Evolutionary conservation across 2,797 vertebrate genomes (phyloP), one percentile per base, ranked within the genome.

Genomic region (Pteropus rufus): DNA sequence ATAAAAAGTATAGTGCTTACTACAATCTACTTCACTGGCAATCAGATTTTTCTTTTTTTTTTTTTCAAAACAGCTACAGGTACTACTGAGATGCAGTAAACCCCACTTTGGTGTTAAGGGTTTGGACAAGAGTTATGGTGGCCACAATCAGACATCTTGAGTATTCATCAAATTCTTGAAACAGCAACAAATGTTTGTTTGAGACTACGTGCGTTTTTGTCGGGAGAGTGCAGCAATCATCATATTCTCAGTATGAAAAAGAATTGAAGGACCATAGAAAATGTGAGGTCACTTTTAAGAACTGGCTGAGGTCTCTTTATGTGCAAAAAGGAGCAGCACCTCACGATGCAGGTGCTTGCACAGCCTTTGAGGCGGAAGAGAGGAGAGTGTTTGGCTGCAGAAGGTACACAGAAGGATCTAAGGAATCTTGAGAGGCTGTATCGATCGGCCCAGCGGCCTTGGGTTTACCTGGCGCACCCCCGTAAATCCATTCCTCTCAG

Each of bases 391-490:
- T 1, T 1, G 65, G 21, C 44, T 1, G 14, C 52, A 3, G 84
- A 46, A 29, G 54, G 41, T 2, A 44, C 36, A 14, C 0, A 3
- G 15, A 1, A 24, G 19, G 69, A 49, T 41, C 69, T 65, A 46
- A 39, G 77, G 19, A 21, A 29, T 10, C 82, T 21, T n/a, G 62
- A 41, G 31, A 23, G 54, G 44, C 29, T 34, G 52, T 1, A 16
- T 10, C 44, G 14, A 16, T 10, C 44, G 21, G 70, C 83, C 44
- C 31, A 2, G 82, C 41, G 21, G 91, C 86, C 80, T 69, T 44
- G 34, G 58, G 62, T 96, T 97, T 98, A 97, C 97, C 97, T 97
- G 97, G 81, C 8, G 81, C 73, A 31, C 31, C 81, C 96, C 84
- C 5, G 92, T 41, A 85, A 75, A 58, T 91, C 77, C 88, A 52